These are phyloP conservation scores for Mastigias papua DNA, from an alignment of 30 jellyfish, hydroid and myxozoan genomes.

Conservation along the genomic window DNA sequence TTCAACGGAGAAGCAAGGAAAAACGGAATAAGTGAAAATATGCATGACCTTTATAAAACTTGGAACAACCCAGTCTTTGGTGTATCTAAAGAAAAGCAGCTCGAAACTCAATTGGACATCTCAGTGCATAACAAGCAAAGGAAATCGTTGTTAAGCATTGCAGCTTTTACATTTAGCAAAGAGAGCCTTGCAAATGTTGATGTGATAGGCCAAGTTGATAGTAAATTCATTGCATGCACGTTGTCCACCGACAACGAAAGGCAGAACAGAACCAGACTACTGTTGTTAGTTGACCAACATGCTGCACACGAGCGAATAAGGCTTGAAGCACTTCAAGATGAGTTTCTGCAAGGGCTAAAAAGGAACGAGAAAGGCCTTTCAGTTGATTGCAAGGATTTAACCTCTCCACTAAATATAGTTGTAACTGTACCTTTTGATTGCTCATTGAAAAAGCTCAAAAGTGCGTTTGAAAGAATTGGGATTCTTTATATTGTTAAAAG, in stretches of 20 bases:
- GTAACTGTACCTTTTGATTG: slow-evolving; percentile 18
- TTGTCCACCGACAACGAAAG: background rate
- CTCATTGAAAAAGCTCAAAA: slow-evolving; percentile 19
- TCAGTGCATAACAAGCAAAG: slow-evolving; percentile 22
- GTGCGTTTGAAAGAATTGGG: slow-evolving; percentile 47
- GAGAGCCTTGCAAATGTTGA: slow-evolving; percentile 38
- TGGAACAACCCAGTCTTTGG: slow-evolving; percentile 96
- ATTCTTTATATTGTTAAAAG: slow-evolving; percentile 29
- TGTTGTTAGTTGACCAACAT: slow-evolving; percentile 91
- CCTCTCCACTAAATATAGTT: slow-evolving; percentile 23
- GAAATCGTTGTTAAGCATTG: background rate
- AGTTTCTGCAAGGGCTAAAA: slow-evolving; percentile 35
- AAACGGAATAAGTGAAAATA: background rate
- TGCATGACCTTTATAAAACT: slow-evolving; percentile 9
- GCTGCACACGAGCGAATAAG: slow-evolving; percentile 98
- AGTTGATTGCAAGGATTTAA: slow-evolving; percentile 1
- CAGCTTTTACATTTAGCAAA: slow-evolving; percentile 59
- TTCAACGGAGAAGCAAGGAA: background rate
- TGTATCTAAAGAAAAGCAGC: slow-evolving; percentile 44
- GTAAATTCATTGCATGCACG: slow-evolving; percentile 85
- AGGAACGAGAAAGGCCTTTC: background rate
- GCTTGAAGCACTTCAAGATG: slow-evolving; percentile 82
- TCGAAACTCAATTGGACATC: slow-evolving; percentile 41
- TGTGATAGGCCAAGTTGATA: slow-evolving; percentile 95
- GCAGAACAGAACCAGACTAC: background rate